These are phyloP conservation scores for Hylyphantes graminicola DNA, from an alignment of 1,140 invertebrate genomes.

Conservation along the genomic window DNA sequence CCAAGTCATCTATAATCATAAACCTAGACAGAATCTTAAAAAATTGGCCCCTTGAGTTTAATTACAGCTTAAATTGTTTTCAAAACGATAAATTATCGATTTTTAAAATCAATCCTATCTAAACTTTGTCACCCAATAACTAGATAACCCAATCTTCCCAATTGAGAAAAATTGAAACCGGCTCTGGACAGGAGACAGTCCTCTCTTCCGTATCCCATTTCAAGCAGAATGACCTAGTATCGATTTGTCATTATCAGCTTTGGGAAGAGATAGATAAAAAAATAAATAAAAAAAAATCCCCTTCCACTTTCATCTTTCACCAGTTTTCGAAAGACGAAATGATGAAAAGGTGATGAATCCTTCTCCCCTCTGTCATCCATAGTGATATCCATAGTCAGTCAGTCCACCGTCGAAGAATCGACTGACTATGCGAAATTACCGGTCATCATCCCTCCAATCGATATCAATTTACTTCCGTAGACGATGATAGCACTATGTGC, in stretches of 20 bases:
- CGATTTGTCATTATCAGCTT: constrained; percentile 49
- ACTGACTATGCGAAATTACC: constrained; percentile 54
- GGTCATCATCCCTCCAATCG: constrained; percentile 48
- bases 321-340: constrained; percentile 48
- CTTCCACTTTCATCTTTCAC: constrained; percentile 39
- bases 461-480: constrained; percentile 44
- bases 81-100: too few species aligned
- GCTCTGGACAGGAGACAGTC: not conserved
- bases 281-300: constrained; percentile 10
- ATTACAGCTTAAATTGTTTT: too few species aligned
- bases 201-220: constrained; percentile 14
- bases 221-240: constrained; percentile 39
- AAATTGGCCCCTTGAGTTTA: too few species aligned
- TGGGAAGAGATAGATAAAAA: not conserved
- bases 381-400: not conserved
- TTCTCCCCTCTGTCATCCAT: constrained; percentile 1
- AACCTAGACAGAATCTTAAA: too few species aligned
- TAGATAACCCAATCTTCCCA: too few species aligned
- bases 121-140: too few species aligned
- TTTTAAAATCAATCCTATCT: too few species aligned
- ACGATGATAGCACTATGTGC: constrained; percentile 35
- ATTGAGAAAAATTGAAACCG: not conserved
- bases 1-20: too few species aligned
- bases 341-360: constrained; percentile 58
- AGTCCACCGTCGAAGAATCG: constrained; percentile 7